phyloP scores from a whole-genome alignment of 2,797 vertebrate genomes.

The Bovichtus variegatus region DNA sequence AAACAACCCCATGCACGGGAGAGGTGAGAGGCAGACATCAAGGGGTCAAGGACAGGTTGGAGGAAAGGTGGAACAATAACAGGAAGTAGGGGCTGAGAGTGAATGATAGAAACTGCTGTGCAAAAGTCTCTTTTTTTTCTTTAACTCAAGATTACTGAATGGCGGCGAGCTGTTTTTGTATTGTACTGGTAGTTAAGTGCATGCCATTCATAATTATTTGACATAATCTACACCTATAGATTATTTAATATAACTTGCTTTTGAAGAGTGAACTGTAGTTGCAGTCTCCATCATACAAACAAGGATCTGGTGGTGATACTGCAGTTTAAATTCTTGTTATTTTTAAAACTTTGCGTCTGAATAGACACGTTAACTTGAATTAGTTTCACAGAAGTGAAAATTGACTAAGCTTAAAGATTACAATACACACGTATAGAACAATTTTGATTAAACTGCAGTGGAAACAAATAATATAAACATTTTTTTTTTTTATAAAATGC shows the following conservation, averaged over 20 bases:
- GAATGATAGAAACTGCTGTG: slow-evolving; percentile 73
- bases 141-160: slow-evolving; percentile 22
- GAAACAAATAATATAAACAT: slow-evolving; percentile 28
- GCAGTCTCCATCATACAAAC: slow-evolving; percentile 56
- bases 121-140: slow-evolving; percentile 60
- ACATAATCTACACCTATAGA: not conserved
- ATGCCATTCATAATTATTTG: slow-evolving; percentile 1
- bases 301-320: slow-evolving; percentile 38
- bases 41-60: slow-evolving; percentile 48
- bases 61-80: slow-evolving; percentile 42
- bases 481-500: slow-evolving; percentile 3
- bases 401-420: not conserved
- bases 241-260: not conserved
- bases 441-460: slow-evolving; percentile 56
- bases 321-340: slow-evolving; percentile 43
- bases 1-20: slow-evolving; percentile 72
- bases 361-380: not conserved
- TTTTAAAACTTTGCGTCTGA: slow-evolving; percentile 9
- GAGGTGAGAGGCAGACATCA: slow-evolving; percentile 66
- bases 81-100: slow-evolving; percentile 38
- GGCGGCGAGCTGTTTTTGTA: slow-evolving; percentile 1
- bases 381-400: not conserved
- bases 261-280: slow-evolving; percentile 17
- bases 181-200: not conserved
- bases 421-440: not conserved